Evolutionary conservation across 2,113 vertebrate species (phyloP), one percentile per base, ranked within the genome.

Genomic region (Cheirogaleus medius): DNA sequence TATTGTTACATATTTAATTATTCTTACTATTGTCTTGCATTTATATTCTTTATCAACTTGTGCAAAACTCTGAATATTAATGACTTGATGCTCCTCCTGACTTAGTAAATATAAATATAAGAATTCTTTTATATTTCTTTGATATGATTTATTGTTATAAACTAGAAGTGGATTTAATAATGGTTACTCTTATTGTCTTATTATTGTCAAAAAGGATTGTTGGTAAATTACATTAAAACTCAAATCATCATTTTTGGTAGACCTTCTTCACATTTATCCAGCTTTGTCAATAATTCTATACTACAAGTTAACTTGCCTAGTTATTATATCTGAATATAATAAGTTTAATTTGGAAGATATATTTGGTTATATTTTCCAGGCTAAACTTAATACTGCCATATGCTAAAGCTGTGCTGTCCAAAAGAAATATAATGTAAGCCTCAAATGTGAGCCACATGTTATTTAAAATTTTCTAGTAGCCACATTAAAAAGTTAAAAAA

Each of bases 91-190:
- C 18, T 93, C 58, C 29, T 94, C 37, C 18, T 73, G 44, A 83
- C 29, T 83, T 90, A 90, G 21, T 39, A 95, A 87, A 87, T 90
- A 94, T 52, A 85, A 54, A 39, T 42, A 71, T 77, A 97, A 47
- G 20, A n/a, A 95, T 91, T 88, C 27, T 80, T 93, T 93, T 81
- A 80, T 66, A 84, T 1, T 69, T 87, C 12, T 3, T 81, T 74
- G 54, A 85, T 84, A 85, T 15, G 9, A 29, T 81, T 88, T 93
- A 84, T 81, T 88, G 17, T 49, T 18, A 90, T 64, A 91, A 87
- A 80, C 14, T 76, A 85, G 52, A 94, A 68, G 11, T 60, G 18
- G 20, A 42, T 85, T 88, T 93, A 94, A 68, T 64, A 95, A 95
- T 37, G 42, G 42, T 52, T 84, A 68, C 6, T 9, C 39, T 44